A percentile compares a stretch with the other conserved stretches of the same genome.
Evolutionary conservation across 2,113 vertebrate genomes (phyloP).

Genomic region (Hemiscyllium ocellatum): DNA sequence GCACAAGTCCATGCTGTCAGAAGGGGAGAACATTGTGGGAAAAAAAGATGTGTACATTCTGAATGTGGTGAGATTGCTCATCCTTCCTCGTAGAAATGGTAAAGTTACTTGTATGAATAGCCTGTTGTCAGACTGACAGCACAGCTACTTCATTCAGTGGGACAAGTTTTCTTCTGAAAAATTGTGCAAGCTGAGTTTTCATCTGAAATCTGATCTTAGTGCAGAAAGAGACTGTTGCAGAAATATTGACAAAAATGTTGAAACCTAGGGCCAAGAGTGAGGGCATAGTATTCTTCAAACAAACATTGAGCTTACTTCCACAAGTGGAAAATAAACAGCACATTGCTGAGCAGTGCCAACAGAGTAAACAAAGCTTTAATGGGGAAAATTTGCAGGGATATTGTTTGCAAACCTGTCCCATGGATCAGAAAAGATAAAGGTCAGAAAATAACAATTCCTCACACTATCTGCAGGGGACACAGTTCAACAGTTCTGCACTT

Average conservation of each 20-base stretch:
- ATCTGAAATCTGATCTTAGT: background rate
- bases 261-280: background rate
- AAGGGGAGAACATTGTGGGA: background rate
- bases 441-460: background rate
- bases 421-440: background rate
- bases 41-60: background rate
- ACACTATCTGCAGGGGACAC: background rate
- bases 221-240: background rate
- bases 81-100: background rate
- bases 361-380: background rate
- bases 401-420: background rate
- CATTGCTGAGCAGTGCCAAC: background rate
- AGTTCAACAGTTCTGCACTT: conserved; percentile 21
- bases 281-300: background rate
- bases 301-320: background rate
- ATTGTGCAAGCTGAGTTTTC: too few relatives aligned
- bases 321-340: background rate
- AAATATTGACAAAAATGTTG: background rate
- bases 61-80: background rate
- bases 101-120: background rate
- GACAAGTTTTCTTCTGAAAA: background rate
- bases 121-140: background rate
- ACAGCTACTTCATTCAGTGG: too few relatives aligned
- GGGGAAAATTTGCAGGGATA: background rate
- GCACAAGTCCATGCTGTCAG: background rate